Evolutionary conservation across 1,140 invertebrate species (phyloP).

Genomic region (Hestina assimilis): DNA sequence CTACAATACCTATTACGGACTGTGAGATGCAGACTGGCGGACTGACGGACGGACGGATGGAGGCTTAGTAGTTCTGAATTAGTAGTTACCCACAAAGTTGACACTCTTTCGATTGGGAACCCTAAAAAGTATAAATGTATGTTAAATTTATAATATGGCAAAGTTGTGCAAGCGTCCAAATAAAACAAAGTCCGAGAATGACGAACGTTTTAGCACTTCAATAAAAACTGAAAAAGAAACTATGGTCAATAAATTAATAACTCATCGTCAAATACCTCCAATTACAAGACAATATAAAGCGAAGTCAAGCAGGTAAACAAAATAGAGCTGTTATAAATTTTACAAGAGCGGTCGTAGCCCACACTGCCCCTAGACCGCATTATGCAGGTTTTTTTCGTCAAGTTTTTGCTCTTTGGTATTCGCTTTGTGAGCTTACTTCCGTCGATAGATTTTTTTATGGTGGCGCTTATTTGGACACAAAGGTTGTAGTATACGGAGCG

Average conservation of each 20-base stretch:
- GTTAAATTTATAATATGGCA: slow-evolving; percentile 16
- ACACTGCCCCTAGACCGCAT: slow-evolving; percentile 65
- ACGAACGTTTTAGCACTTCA: slow-evolving; percentile 70
- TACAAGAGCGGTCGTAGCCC: slow-evolving; percentile 66
- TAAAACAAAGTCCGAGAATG: slow-evolving; percentile 28
- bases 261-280: slow-evolving; percentile 72
- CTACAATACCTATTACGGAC: too few relatives aligned
- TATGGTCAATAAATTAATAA: slow-evolving; percentile 76
- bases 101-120: too few relatives aligned
- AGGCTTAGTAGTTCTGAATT: too few relatives aligned
- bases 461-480: slow-evolving; percentile 72
- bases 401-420: slow-evolving; percentile 71
- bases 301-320: slow-evolving; percentile 73
- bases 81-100: too few relatives aligned
- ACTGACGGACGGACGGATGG: too few relatives aligned
- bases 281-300: slow-evolving; percentile 72
- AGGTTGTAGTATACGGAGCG: slow-evolving; percentile 42
- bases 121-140: background rate
- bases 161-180: slow-evolving; percentile 33
- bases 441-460: slow-evolving; percentile 67
- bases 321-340: slow-evolving; percentile 78
- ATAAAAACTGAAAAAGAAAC: slow-evolving; percentile 69
- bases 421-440: slow-evolving; percentile 71
- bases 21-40: too few relatives aligned
- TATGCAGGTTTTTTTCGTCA: slow-evolving; percentile 70